These are phyloP conservation scores for Hapalemur alaotrensis DNA, from an alignment of 2,797 vertebrate genomes.

Conservation along the genomic window DNA sequence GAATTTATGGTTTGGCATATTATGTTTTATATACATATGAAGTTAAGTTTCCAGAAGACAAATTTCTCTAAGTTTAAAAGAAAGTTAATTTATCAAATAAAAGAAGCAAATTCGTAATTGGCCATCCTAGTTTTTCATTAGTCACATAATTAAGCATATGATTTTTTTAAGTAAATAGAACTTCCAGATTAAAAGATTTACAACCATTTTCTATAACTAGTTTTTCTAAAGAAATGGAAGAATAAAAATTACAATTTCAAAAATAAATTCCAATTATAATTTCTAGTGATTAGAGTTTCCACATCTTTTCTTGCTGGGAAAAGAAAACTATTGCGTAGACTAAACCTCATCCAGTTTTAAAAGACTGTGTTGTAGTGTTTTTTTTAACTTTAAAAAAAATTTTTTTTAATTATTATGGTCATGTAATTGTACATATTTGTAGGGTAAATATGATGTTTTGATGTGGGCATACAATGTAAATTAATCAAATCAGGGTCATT, in stretches of 20 bases:
- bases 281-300: background rate
- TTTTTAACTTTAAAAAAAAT: background rate
- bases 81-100: background rate
- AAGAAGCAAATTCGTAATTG: background rate
- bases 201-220: conserved; percentile 2
- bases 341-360: background rate
- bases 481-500: background rate
- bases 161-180: background rate
- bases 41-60: background rate
- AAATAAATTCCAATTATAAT: background rate
- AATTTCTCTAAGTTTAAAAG: background rate
- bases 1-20: background rate
- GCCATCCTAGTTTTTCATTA: background rate
- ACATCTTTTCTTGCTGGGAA: background rate
- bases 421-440: background rate
- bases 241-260: conserved; percentile 28
- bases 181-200: background rate
- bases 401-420: background rate
- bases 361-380: background rate
- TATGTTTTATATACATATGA: background rate
- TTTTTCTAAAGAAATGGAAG: conserved; percentile 15
- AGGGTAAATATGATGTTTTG: background rate
- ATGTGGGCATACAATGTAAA: background rate
- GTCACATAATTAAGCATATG: background rate
- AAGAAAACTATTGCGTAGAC: background rate